These are phyloP conservation scores for Adelognathus sp. DNA, from an alignment of 2,888 invertebrate genomes.

Conservation along the genomic window DNA sequence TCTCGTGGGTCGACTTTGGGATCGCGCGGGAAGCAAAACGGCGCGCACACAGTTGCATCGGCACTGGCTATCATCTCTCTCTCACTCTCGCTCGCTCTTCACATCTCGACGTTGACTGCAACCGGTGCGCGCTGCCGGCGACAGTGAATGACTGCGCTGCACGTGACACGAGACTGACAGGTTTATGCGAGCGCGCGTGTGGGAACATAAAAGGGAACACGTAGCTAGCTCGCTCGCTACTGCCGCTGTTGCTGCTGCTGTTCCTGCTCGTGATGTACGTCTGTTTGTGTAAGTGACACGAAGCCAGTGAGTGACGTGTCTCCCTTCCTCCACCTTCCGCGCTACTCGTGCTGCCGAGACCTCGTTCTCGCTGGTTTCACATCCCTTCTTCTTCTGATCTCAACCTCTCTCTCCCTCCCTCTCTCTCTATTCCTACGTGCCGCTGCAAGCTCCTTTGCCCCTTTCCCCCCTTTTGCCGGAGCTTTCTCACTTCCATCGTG, in stretches of 20 bases:
- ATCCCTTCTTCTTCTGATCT: slow-evolving; percentile 25
- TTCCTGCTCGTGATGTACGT: slow-evolving; percentile 79
- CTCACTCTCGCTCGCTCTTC: slow-evolving; percentile 15
- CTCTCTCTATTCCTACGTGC: slow-evolving; percentile 1
- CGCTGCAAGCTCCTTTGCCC: slow-evolving; percentile 10
- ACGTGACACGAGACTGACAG: slow-evolving; percentile 81
- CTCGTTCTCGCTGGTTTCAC: slow-evolving; percentile 58
- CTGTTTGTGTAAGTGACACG: slow-evolving; percentile 81
- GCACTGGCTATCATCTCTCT: slow-evolving; percentile 58
- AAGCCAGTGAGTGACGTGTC: slow-evolving; percentile 79
- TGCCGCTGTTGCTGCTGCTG: slow-evolving; percentile 33
- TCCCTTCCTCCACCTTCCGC: slow-evolving; percentile 58
- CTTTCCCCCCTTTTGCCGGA: slow-evolving; percentile 15
- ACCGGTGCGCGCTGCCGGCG: slow-evolving; percentile 75
- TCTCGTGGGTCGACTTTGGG: slow-evolving; percentile 37
- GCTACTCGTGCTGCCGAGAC: slow-evolving; percentile 44
- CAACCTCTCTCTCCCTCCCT: slow-evolving; percentile 4
- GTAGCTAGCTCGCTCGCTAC: slow-evolving; percentile 71
- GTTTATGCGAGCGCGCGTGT: slow-evolving; percentile 79
- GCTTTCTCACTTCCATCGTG: slow-evolving; percentile 8
- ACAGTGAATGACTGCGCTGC: slow-evolving; percentile 81
- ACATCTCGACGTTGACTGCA: slow-evolving; percentile 61
- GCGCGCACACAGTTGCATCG: slow-evolving; percentile 43
- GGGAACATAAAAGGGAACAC: slow-evolving; percentile 79
- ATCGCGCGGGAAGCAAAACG: slow-evolving; percentile 31